Evolutionary conservation across 2,797 vertebrate genomes (phyloP).

Genomic region (Glyptemys insculpta): DNA sequence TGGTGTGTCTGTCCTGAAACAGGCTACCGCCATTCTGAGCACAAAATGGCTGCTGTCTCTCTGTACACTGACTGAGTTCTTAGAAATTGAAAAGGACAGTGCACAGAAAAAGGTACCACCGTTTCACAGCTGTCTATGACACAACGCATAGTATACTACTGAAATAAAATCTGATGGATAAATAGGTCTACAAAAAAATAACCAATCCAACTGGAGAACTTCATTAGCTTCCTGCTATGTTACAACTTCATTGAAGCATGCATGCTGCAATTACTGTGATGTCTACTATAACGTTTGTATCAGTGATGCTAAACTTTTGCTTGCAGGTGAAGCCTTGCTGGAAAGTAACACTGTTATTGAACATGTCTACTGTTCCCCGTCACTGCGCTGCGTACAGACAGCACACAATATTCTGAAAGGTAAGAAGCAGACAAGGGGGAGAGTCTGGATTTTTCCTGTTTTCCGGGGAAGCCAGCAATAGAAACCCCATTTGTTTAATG

Average conservation of each 20-base stretch:
- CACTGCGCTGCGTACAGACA: conserved; percentile 96
- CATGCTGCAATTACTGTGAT: background rate
- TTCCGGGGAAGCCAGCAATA: background rate
- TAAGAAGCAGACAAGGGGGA: conserved; percentile 50
- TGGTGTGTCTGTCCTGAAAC: background rate
- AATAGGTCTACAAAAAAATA: background rate
- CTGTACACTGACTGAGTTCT: background rate
- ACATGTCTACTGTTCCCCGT: conserved; percentile 96
- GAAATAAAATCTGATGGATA: background rate
- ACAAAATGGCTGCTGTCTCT: background rate
- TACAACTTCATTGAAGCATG: background rate
- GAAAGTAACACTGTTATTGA: conserved; percentile 92
- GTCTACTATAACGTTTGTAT: background rate
- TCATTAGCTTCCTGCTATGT: background rate
- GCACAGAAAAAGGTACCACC: rapidly evolving
- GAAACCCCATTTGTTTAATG: background rate
- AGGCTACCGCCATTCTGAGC: background rate
- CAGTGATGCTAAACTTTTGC: background rate
- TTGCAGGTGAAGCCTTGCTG: conserved; percentile 92
- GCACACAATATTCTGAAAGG: conserved; percentile 96
- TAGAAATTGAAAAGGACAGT: background rate
- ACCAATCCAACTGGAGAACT: background rate
- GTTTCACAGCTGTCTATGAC: background rate
- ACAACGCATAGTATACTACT: rapidly evolving
- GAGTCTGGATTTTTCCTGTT: background rate